These are phyloP conservation scores for Tinea pellionella DNA, from an alignment of 2,888 invertebrate genomes.

Conservation along the genomic window DNA sequence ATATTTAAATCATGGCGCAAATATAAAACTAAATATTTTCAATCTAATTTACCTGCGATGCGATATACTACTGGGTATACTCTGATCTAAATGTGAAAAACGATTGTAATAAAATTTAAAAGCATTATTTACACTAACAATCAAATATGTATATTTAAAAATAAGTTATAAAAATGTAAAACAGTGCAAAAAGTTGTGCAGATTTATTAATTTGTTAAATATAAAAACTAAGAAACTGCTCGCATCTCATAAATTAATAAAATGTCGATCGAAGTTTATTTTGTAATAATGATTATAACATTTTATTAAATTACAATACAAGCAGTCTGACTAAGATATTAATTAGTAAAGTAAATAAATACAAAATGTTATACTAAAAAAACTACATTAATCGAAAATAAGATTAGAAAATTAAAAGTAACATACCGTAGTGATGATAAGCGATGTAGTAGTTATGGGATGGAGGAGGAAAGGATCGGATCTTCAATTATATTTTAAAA, in stretches of 20 bases:
- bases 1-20: too few relatives aligned
- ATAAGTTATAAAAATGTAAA: neutral
- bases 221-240: neutral
- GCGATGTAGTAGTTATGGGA: neutral
- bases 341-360: neutral
- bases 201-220: neutral
- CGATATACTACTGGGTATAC: neutral
- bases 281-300: neutral
- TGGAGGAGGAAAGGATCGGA: conserved; percentile 3
- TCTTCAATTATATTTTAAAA: neutral
- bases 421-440: conserved; percentile 2
- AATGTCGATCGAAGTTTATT: neutral
- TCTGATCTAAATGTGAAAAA: neutral
- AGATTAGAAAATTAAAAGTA: neutral
- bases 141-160: neutral
- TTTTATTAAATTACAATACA: neutral
- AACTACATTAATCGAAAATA: neutral
- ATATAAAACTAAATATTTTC: too few relatives aligned
- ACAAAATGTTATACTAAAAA: neutral
- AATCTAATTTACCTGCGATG: too few relatives aligned
- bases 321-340: neutral
- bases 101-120: neutral
- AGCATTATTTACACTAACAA: conserved; percentile 5
- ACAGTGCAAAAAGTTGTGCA: neutral
- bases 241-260: neutral